phyloP scores from a whole-genome alignment of 2,113 vertebrate species.

The Sphyrna mokarran region DNA sequence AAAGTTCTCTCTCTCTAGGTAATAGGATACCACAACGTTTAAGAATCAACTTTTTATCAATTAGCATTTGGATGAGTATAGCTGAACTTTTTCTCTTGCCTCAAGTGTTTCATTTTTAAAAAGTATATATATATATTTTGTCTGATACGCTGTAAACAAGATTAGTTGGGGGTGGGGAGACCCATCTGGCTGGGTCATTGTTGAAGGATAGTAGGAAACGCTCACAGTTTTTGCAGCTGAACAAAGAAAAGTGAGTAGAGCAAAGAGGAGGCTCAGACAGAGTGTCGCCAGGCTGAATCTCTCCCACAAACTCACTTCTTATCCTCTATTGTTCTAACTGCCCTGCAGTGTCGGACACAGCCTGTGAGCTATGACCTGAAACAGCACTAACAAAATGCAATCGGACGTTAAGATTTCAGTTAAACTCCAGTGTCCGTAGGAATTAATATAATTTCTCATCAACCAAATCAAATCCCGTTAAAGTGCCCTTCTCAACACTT shows the following conservation, averaged over 20 bases:
- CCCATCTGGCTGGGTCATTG: slow-evolving; percentile 77
- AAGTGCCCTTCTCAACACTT: not conserved
- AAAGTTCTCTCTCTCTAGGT: not conserved
- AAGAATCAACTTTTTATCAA: slow-evolving; percentile 39
- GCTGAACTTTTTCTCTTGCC: slow-evolving; percentile 42
- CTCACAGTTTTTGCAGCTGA: slow-evolving; percentile 77
- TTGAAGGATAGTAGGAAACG: slow-evolving; percentile 74
- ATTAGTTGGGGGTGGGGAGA: slow-evolving; percentile 45
- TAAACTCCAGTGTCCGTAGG: not conserved
- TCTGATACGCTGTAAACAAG: slow-evolving; percentile 74
- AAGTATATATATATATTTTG: slow-evolving; percentile 44
- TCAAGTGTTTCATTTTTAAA: slow-evolving; percentile 59
- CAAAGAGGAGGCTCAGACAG: slow-evolving; percentile 68
- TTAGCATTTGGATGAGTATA: slow-evolving; percentile 35
- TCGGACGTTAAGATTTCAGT: not conserved
- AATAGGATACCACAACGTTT: not conserved
- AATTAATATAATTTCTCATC: not conserved
- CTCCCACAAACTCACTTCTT: slow-evolving; percentile 69
- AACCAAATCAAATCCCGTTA: not conserved
- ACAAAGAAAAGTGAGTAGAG: slow-evolving; percentile 72
- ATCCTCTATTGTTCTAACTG: slow-evolving; percentile 66
- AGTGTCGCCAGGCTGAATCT: slow-evolving; percentile 73
- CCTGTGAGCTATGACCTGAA: slow-evolving; percentile 43
- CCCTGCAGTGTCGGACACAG: slow-evolving; percentile 43
- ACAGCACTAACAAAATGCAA: slow-evolving; percentile 38